A percentile compares a stretch with the other conserved stretches of the same genome.
Evolutionary conservation across 2,888 invertebrate species (phyloP).

Genomic region (Rhagophthalmus giganteus): DNA sequence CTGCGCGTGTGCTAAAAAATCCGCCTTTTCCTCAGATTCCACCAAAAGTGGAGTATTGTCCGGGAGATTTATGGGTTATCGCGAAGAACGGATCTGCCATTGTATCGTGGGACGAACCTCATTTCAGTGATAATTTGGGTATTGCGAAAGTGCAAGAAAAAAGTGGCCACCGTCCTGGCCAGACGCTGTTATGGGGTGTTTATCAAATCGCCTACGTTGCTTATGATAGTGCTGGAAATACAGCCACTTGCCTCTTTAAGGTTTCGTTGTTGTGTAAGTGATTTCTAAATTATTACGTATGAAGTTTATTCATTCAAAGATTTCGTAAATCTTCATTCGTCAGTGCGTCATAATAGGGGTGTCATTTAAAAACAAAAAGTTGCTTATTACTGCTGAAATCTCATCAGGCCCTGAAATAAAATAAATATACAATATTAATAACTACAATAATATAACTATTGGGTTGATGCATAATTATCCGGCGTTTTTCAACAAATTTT

Average conservation of each 20-base stretch:
- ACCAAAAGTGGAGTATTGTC: slow-evolving; percentile 87
- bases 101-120: slow-evolving; percentile 90
- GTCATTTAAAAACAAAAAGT: no score
- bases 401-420: no score
- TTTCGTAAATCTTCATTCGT: no score
- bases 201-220: slow-evolving; percentile 94
- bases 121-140: slow-evolving; percentile 87
- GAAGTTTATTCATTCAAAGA: no score
- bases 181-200: slow-evolving; percentile 87
- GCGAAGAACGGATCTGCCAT: slow-evolving; percentile 89
- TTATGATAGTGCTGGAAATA: slow-evolving; percentile 88
- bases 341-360: no score
- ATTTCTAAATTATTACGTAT: slow-evolving; percentile 7
- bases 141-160: slow-evolving; percentile 79
- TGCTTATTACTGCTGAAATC: no score
- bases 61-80: slow-evolving; percentile 92
- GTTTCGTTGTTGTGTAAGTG: slow-evolving; percentile 84
- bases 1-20: no score
- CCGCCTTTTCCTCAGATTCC: no score
- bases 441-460: no score
- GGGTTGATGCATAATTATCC: no score
- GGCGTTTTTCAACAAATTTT: no score
- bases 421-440: no score
- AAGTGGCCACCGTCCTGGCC: slow-evolving; percentile 84
- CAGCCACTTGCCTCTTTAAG: slow-evolving; percentile 88